Percentiles rank a stretch among this genome's conserved stretches.
phyloP scores from a whole-genome alignment of 2,797 vertebrate species.

The Chaetophractus vellerosus region DNA sequence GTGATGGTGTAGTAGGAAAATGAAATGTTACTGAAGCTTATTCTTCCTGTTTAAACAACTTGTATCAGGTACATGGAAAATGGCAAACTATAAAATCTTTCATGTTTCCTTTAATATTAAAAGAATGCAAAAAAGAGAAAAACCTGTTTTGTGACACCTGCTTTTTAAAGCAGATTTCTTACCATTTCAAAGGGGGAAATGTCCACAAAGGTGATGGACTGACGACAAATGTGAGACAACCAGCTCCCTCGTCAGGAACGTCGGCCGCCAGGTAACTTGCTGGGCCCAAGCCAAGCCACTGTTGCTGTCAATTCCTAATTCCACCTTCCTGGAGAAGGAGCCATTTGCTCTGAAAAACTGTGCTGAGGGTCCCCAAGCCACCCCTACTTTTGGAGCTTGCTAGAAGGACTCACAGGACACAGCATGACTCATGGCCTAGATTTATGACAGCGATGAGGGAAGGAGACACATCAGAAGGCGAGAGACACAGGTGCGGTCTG shows the following conservation, averaged over 20 bases:
- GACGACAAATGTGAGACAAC: conserved; percentile 93
- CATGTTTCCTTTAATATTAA: conserved; percentile 78
- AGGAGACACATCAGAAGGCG: accelerated
- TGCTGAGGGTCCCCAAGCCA: neutral
- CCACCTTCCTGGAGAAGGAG: conserved; percentile 93
- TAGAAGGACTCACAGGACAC: neutral
- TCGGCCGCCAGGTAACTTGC: conserved; percentile 93
- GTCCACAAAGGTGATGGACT: conserved; percentile 92
- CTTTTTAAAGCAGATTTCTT: conserved; percentile 69
- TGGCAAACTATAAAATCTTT: conserved; percentile 65
- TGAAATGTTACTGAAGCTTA: conserved; percentile 82
- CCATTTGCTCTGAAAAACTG: conserved; percentile 88
- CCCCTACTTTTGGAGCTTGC: neutral
- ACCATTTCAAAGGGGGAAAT: conserved; percentile 94
- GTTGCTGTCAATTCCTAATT: conserved; percentile 93
- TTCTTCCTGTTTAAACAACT: conserved; percentile 84
- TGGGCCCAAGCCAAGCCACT: conserved; percentile 93
- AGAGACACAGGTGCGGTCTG: neutral
- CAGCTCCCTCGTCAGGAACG: conserved; percentile 91
- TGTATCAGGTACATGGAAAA: conserved; percentile 81
- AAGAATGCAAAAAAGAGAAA: neutral
- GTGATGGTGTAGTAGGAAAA: conserved; percentile 76
- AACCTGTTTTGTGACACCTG: neutral
- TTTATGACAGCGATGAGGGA: neutral
- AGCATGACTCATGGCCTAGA: too few species aligned